Conservation (phyloP, 2,797 vertebrate species). For the Lacerta agilis region DNA sequence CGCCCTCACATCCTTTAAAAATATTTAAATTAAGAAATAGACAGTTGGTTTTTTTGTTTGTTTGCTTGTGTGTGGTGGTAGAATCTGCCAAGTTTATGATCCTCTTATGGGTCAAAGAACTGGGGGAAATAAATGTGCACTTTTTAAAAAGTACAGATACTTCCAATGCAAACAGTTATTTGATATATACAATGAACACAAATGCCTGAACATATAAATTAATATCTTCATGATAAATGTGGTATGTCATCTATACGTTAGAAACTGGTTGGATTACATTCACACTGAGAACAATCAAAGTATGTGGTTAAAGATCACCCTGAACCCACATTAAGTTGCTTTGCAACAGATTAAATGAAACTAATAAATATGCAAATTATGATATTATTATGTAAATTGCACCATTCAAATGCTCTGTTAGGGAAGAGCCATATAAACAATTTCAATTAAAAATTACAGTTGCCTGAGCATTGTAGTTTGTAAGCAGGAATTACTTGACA, state of each 20-base stretch:
- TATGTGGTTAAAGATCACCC: constrained; percentile 45
- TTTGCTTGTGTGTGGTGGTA: background rate
- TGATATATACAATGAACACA: background rate
- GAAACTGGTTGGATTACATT: background rate
- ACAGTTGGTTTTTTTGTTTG: background rate
- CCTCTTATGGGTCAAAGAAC: background rate
- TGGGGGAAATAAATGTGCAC: too few species aligned
- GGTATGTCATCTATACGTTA: constrained; percentile 18
- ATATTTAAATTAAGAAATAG: background rate
- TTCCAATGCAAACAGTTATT: background rate
- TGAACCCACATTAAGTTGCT: constrained; percentile 46
- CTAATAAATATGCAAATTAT: constrained; percentile 60
- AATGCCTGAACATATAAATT: background rate
- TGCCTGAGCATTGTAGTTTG: constrained; percentile 30
- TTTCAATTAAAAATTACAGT: constrained; percentile 46
- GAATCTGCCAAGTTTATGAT: background rate
- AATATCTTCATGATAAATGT: background rate
- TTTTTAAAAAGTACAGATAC: too few species aligned
- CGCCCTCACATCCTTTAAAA: too few species aligned
- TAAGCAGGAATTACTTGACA: constrained; percentile 42
- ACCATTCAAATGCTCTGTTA: constrained; percentile 22
- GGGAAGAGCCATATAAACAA: constrained; percentile 11
- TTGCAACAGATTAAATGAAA: constrained; percentile 53
- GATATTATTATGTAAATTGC: constrained; percentile 52
- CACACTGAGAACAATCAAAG: constrained; percentile 39